These are phyloP conservation scores for Platysteira castanea DNA, from an alignment of 2,113 vertebrate species.

Conservation along the genomic window DNA sequence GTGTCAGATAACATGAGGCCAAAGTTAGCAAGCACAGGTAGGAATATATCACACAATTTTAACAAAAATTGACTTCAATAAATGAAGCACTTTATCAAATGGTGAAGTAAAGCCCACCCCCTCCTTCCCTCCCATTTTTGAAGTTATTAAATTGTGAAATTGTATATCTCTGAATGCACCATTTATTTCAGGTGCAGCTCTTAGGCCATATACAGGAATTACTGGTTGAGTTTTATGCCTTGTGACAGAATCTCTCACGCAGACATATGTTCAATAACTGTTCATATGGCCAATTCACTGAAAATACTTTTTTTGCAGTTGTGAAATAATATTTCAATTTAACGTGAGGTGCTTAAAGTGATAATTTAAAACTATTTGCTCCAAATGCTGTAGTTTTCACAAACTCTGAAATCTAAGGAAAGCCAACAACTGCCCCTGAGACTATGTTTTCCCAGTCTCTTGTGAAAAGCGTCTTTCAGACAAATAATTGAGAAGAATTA, in stretches of 20 bases:
- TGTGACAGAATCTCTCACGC: background rate
- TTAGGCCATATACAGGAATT: background rate
- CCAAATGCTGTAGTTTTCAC: background rate
- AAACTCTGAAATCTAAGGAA: background rate
- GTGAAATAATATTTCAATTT: background rate
- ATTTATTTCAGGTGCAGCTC: background rate
- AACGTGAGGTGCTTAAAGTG: background rate
- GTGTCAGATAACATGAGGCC: background rate
- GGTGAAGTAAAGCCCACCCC: fast-evolving
- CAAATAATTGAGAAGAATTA: background rate
- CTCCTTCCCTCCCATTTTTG: background rate
- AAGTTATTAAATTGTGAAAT: background rate
- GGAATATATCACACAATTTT: background rate
- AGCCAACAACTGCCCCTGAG: background rate
- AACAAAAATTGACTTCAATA: background rate
- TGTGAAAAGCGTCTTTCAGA: background rate
- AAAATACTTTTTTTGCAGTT: background rate
- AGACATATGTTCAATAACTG: background rate
- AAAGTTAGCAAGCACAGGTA: background rate
- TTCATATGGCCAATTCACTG: background rate
- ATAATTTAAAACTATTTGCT: background rate
- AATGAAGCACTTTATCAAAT: background rate
- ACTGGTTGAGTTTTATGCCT: background rate
- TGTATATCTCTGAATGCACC: background rate
- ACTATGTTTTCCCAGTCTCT: background rate